A percentile compares a stretch with the other conserved stretches of the same genome.
These are phyloP conservation scores for Dendrocopos noguchii DNA, from an alignment of 2,113 vertebrate species.

Conservation along the genomic window DNA sequence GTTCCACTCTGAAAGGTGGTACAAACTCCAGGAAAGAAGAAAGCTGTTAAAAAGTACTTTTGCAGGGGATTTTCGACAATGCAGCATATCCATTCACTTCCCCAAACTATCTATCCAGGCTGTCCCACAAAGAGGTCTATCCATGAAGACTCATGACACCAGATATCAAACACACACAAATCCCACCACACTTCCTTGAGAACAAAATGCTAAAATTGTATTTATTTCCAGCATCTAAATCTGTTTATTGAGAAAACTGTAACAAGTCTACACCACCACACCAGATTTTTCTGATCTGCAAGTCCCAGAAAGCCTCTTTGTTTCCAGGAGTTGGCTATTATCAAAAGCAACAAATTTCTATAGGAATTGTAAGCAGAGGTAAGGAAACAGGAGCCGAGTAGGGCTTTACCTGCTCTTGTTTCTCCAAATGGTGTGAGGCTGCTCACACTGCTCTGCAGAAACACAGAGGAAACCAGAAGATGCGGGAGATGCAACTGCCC, in stretches of 20 bases:
- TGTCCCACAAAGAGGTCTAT: background rate
- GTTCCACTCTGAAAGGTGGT: background rate
- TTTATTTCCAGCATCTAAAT: background rate
- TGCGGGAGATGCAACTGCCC: background rate
- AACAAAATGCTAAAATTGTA: background rate
- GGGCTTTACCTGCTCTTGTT: background rate
- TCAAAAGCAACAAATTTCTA: background rate
- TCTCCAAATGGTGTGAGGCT: background rate
- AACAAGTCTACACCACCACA: background rate
- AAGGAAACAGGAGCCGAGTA: background rate
- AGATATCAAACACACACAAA: background rate
- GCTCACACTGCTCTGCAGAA: background rate
- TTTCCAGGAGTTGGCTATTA: background rate
- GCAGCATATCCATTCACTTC: background rate
- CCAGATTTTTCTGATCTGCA: background rate
- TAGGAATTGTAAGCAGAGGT: background rate
- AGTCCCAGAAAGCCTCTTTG: background rate
- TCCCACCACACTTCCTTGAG: background rate
- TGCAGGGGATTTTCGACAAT: background rate
- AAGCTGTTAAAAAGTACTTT: background rate
- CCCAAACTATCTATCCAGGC: background rate
- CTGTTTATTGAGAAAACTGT: background rate
- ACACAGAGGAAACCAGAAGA: background rate
- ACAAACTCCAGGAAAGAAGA: background rate
- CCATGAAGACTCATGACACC: background rate